Conservation (phyloP, 2,888 invertebrate species). For the Sarcophaga subvicina region DNA sequence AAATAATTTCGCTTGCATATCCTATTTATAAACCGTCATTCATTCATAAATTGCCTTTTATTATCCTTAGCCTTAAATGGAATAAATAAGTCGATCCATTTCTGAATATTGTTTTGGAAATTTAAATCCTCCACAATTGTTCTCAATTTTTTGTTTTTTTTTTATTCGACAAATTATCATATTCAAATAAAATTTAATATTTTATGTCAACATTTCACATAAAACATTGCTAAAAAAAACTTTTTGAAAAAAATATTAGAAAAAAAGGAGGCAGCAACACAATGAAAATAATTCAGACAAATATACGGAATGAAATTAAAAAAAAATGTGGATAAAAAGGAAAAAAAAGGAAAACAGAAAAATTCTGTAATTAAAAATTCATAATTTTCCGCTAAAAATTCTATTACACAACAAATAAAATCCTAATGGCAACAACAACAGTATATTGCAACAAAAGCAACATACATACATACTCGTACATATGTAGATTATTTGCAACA, state of each 20-base stretch:
- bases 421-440: slow-evolving; percentile 14
- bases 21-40: neutral
- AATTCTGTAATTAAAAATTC: slow-evolving; percentile 63
- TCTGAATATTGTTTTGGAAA: neutral
- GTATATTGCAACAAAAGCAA: neutral
- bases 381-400: slow-evolving; percentile 67
- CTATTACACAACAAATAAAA: slow-evolving; percentile 57
- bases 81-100: neutral
- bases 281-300: slow-evolving; percentile 54
- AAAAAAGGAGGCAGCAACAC: neutral
- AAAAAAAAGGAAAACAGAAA: neutral
- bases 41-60: neutral
- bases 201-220: slow-evolving; percentile 42
- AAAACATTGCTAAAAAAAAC: slow-evolving; percentile 18
- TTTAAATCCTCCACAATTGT: neutral
- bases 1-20: no score
- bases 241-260: slow-evolving; percentile 16
- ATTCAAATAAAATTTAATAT: slow-evolving; percentile 37
- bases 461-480: neutral
- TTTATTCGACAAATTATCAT: neutral
- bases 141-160: neutral
- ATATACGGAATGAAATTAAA: no score
- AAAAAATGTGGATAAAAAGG: neutral
- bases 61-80: neutral
- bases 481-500: slow-evolving; percentile 4